Evolutionary conservation across 2,113 vertebrate genomes (phyloP), one percentile per base, ranked within the genome.

Genomic region (Fukomys damarensis): DNA sequence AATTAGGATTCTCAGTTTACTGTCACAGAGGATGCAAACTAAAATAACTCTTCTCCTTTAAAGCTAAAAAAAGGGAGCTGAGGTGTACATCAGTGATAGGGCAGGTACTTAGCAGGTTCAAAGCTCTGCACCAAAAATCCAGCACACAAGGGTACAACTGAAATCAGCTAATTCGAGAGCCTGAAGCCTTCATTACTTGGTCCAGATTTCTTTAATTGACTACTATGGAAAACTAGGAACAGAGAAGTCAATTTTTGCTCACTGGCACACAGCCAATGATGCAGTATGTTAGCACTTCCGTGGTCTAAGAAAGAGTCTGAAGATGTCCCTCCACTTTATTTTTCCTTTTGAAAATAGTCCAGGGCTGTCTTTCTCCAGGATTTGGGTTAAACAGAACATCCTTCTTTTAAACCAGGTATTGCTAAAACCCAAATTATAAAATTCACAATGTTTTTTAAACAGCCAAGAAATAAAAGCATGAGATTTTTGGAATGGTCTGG

Each of bases 361-460:
- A 89, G 35, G 26, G 28, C 16, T 76, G n/a, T 93, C 58, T 95
- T 94, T 61, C 46, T 86, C 46, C 17, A 61, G 16, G 12, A 63
- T 89, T 91, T 94, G 43, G 43, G 59, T 70, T 93, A 94, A 95
- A 91, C 82, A 89, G 65, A 84, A 38, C 11, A 59, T 16, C 19
- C 9, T 77, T 77, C 63, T 35, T 28, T 8, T 20, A 84, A 43
- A 41, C 70, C 32, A 94, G 4, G 2, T 58, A 61, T 89, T 84
- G 59, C 17, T 80, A 89, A 91, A 86, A 79, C 30, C 20, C 14
- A 70, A 89, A 70, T 77, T 56, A 24, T 13, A 89, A 82, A 91
- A 86, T 63, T 87, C 35, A 93, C 7, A 86, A 7, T 77, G 14
- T 63, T 82, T 94, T 97, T 84, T 59, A 92, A 84, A 94, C 17